Evolutionary conservation across 2,113 vertebrate genomes (phyloP), one percentile per base, ranked within the genome.

Genomic region (Carassius auratus): DNA sequence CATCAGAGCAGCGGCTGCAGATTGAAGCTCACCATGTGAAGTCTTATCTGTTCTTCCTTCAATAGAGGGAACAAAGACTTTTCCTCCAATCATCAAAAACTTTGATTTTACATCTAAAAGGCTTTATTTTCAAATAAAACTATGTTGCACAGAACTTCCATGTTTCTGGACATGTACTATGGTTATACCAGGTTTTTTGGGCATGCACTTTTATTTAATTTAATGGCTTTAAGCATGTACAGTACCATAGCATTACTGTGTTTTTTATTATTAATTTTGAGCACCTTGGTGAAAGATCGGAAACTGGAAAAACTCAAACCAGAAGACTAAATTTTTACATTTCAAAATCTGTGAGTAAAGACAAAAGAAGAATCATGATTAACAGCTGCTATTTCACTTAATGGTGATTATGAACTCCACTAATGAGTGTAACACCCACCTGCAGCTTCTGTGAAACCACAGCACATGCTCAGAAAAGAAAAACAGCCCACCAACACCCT

Each of bases 381-480:
- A 55, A 52, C 50, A 14, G 48, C 42, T 76, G 23, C 8, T 52
- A 76, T 76, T 76, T 76, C 3, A 76, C 23, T 19, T 36, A 55
- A 55, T 80, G 57, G 30, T 87, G 57, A 76, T 61, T 48, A 38
- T 48, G 50, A 57, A 68, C 30, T 13, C 76, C 45, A 57, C 17
- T 12, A 17, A 10, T 23, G 36, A 38, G 23, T 30, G 30, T 14
- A 4, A 38, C 19, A 48, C 48, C 36, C 23, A 42, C 17, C 10
- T 55, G n/a, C 76, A 33, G 8, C 57, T 45, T 50, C 48, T 76
- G 91, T 90, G 87, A 92, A 92, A 89, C 85, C 86, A 83, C 71
- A 73, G 38, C 36, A 76, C 19, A 42, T 36, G 17, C 73, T 64
- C 12, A 10, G 10, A 17, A 74, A 81, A 33, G 69, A 62, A 69